Percentiles rank a stretch among this genome's conserved stretches.
These are phyloP conservation scores for Glossosoma conforme DNA, from an alignment of 1,140 invertebrate species.

Conservation along the genomic window DNA sequence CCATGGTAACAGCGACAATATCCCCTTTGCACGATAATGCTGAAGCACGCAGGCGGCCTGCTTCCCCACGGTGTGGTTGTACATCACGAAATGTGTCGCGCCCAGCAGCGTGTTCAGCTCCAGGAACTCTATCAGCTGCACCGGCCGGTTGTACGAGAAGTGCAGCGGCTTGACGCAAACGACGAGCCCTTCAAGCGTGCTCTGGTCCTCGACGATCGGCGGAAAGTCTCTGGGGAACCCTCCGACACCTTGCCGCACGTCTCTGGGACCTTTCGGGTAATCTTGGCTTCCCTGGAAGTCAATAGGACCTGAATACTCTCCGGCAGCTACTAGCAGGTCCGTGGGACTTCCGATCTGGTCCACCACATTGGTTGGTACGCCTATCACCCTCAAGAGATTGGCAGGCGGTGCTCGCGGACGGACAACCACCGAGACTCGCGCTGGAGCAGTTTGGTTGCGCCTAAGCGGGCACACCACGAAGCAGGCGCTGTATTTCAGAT, in stretches of 20 bases:
- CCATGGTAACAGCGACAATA: slow-evolving; percentile 83
- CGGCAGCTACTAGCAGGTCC: too few species aligned
- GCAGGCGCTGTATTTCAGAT: slow-evolving; percentile 86
- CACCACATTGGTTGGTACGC: slow-evolving; percentile 6
- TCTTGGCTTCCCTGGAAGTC: too few species aligned
- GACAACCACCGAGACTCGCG: slow-evolving; percentile 59
- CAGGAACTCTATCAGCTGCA: slow-evolving; percentile 87
- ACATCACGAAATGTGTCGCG: slow-evolving; percentile 85
- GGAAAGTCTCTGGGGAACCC: background rate
- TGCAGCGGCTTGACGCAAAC: slow-evolving; percentile 94
- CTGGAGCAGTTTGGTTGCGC: slow-evolving; percentile 43
- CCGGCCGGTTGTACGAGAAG: slow-evolving; percentile 78
- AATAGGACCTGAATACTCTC: too few species aligned
- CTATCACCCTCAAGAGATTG: slow-evolving; percentile 48
- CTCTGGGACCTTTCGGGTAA: too few species aligned
- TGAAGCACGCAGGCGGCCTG: slow-evolving; percentile 73
- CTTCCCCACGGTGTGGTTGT: slow-evolving; percentile 82
- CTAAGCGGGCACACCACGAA: slow-evolving; percentile 78
- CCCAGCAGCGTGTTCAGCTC: slow-evolving; percentile 85
- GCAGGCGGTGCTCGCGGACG: slow-evolving; percentile 45
- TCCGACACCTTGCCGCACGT: background rate
- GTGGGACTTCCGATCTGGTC: slow-evolving; percentile 25
- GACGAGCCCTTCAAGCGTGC: slow-evolving; percentile 61
- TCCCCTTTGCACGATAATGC: slow-evolving; percentile 62
- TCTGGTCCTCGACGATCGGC: slow-evolving; percentile 28